Conservation (phyloP, 2,113 vertebrate species). For the Nothocercus julius region DNA sequence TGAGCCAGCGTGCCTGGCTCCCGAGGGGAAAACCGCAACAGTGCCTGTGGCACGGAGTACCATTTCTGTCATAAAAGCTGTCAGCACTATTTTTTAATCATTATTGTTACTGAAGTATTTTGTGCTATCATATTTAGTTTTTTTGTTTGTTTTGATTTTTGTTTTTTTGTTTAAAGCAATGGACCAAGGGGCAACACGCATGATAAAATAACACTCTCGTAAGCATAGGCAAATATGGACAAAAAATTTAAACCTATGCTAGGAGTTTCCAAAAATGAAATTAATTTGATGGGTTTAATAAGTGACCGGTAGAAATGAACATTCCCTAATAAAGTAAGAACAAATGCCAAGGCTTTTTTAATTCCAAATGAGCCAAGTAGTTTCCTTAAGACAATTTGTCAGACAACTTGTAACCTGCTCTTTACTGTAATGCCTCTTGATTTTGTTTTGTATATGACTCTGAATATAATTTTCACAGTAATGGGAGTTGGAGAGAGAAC, state of each 20-base stretch:
- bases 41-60: background rate
- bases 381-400: too few relatives aligned
- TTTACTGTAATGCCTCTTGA: background rate
- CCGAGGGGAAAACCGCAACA: background rate
- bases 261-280: background rate
- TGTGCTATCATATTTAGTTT: background rate
- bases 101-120: background rate
- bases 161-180: background rate
- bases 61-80: background rate
- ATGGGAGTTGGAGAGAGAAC: background rate
- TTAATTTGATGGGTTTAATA: background rate
- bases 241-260: background rate
- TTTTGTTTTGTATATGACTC: background rate
- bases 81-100: background rate
- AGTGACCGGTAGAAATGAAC: background rate
- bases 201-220: background rate
- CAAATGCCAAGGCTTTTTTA: background rate
- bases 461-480: background rate
- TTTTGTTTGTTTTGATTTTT: background rate
- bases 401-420: background rate
- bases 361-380: background rate
- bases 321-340: background rate
- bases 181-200: background rate
- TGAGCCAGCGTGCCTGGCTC: slow-evolving; percentile 6
- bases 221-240: background rate